Evolutionary conservation across 1,140 invertebrate genomes (phyloP).

Genomic region (Musca domestica): DNA sequence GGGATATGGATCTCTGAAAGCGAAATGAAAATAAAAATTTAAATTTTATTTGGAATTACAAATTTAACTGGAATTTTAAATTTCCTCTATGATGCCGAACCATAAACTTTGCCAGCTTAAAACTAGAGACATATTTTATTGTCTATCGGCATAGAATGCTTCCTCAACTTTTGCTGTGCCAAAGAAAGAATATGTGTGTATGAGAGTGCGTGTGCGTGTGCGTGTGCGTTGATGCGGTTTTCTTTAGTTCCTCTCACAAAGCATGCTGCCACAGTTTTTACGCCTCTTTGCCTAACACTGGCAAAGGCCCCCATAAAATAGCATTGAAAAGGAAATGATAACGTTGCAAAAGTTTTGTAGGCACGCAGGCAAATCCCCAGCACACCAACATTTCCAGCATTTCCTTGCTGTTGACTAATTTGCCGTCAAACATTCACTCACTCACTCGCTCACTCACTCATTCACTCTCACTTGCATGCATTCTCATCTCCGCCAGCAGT

Average conservation of each 20-base stretch:
- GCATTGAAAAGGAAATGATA: constrained; percentile 20
- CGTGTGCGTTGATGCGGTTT: neutral
- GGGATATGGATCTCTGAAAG: constrained; percentile 8
- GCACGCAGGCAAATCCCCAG: no score
- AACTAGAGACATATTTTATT: constrained; percentile 13
- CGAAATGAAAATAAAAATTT: neutral
- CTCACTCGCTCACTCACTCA: neutral
- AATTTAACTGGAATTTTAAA: no score
- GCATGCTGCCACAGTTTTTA: constrained; percentile 14
- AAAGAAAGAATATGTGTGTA: neutral
- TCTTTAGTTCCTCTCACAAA: neutral
- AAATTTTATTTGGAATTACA: neutral
- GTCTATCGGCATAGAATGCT: constrained; percentile 1
- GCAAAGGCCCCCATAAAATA: constrained; percentile 16
- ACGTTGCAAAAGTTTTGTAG: constrained; percentile 15
- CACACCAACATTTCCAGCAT: neutral
- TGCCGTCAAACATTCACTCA: constrained; percentile 7
- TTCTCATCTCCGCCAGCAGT: no score
- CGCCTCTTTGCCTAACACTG: constrained; percentile 12
- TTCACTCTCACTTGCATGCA: no score
- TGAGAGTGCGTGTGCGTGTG: neutral
- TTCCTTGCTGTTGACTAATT: constrained; percentile 19
- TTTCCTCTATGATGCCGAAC: neutral
- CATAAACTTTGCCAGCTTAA: neutral
- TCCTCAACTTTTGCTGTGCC: neutral